Conservation (phyloP, 1,140 invertebrate species). For the Drosophila cardini region DNA sequence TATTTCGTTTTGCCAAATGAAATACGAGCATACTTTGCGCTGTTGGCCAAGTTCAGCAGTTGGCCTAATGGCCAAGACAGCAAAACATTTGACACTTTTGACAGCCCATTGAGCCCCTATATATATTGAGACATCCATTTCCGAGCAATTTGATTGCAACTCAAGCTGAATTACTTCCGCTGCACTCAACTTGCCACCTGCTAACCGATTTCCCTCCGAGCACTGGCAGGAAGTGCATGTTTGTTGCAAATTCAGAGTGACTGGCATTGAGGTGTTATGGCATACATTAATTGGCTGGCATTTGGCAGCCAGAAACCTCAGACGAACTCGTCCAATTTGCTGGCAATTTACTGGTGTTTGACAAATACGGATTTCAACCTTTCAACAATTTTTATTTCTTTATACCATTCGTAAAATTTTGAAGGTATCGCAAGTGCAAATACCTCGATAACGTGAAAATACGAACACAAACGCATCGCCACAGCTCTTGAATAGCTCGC, state of each 20-base stretch:
- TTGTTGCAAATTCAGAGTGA: constrained; percentile 9
- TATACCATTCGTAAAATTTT: constrained; percentile 50
- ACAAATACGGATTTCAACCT: neutral
- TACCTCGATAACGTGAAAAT: constrained; percentile 61
- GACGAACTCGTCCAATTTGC: constrained; percentile 1
- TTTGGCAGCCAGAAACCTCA: constrained; percentile 12
- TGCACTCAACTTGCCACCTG: neutral
- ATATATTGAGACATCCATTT: constrained; percentile 39
- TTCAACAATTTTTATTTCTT: constrained; percentile 1
- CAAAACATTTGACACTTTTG: constrained; percentile 23
- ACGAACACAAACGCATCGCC: constrained; percentile 64
- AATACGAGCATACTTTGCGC: constrained; percentile 13
- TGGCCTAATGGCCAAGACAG: constrained; percentile 36
- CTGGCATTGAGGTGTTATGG: constrained; percentile 1
- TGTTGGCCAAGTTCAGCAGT: constrained; percentile 22
- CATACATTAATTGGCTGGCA: constrained; percentile 28
- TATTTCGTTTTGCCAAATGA: constrained; percentile 48
- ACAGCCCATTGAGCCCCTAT: constrained; percentile 14
- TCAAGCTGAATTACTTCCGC: constrained; percentile 35
- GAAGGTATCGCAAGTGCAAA: constrained; percentile 66
- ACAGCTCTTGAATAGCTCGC: constrained; percentile 43
- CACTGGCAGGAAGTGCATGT: constrained; percentile 15
- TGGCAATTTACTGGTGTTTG: neutral
- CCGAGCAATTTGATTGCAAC: constrained; percentile 38
- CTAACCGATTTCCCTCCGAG: neutral